Conservation (phyloP, 2,797 vertebrate genomes). For the Galaxias olidus region DNA sequence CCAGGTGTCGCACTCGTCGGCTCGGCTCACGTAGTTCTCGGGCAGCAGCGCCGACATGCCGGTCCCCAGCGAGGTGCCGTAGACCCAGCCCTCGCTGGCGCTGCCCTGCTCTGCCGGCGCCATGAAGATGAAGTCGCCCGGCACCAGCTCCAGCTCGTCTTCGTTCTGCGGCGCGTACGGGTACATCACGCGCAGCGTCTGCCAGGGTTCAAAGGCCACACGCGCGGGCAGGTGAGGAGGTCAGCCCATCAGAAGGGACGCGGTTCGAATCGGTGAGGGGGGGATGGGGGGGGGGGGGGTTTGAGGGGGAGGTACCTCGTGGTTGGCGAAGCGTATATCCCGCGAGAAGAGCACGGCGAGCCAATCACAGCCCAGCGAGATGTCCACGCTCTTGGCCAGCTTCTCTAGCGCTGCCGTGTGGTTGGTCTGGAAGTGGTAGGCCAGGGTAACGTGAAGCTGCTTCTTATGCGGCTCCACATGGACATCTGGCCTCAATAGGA, state of each 20-base stretch:
- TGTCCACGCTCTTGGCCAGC: conserved; percentile 87
- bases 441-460: conserved; percentile 95
- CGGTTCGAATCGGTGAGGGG: background rate
- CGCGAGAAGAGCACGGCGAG: conserved; percentile 91
- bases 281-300: background rate
- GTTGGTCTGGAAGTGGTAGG: conserved; percentile 94
- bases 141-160: conserved; percentile 92
- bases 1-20: conserved; percentile 96
- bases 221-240: conserved; percentile 6
- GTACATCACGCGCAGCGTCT: conserved; percentile 97
- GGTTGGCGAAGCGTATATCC: conserved; percentile 95
- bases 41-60: conserved; percentile 94
- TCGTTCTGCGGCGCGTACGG: conserved; percentile 96
- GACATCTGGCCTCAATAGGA: conserved; percentile 77
- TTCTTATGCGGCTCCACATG: conserved; percentile 96
- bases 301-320: conserved; percentile 79
- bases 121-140: conserved; percentile 96
- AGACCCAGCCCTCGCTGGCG: conserved; percentile 97
- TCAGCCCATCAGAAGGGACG: conserved; percentile 8
- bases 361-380: conserved; percentile 91
- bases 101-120: conserved; percentile 88
- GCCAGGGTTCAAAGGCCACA: background rate
- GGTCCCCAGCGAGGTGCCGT: conserved; percentile 87
- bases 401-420: conserved; percentile 90
- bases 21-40: conserved; percentile 93